Evolutionary conservation across 30 jellyfish, hydroid and myxozoan genomes (phyloP).

Genomic region (Hydractinia echinata): DNA sequence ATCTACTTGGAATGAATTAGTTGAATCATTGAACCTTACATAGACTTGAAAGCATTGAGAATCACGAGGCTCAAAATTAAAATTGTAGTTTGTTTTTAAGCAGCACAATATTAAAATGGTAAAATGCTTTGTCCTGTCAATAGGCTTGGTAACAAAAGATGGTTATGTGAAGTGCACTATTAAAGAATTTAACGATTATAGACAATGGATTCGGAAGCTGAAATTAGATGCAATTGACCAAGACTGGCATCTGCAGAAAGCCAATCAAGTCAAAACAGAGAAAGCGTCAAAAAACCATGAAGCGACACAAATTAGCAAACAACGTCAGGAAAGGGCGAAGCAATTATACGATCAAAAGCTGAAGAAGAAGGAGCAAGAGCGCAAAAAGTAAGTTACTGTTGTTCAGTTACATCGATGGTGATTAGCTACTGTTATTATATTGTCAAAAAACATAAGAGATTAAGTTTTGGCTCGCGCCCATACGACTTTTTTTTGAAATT

Average conservation of each 20-base stretch:
- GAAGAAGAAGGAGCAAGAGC: conserved; percentile 28
- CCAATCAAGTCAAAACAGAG: not conserved
- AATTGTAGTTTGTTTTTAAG: no score
- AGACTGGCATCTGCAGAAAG: conserved; percentile 28
- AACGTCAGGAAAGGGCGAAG: conserved; percentile 40
- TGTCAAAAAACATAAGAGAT: no score
- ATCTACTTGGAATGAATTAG: no score
- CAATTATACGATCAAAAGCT: conserved; percentile 37
- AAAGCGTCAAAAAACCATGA: conserved; percentile 36
- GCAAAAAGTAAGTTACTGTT: conserved; percentile 28
- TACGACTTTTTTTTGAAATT: no score
- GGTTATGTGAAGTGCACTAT: conserved; percentile 83
- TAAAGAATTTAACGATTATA: conserved; percentile 67
- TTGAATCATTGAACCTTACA: not conserved
- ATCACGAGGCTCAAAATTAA: no score
- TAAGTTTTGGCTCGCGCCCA: no score
- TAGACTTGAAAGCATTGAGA: not conserved
- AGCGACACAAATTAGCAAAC: conserved; percentile 34
- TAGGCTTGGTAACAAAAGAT: conserved; percentile 71
- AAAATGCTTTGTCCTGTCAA: not conserved
- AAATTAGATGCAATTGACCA: conserved; percentile 47
- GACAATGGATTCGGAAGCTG: conserved; percentile 80
- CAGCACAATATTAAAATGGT: no score
- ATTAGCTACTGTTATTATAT: no score
- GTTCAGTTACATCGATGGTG: no score